Evolutionary conservation across 2,113 vertebrate genomes (phyloP), one percentile per base, ranked within the genome.

Genomic region (Nesoenas mayeri): DNA sequence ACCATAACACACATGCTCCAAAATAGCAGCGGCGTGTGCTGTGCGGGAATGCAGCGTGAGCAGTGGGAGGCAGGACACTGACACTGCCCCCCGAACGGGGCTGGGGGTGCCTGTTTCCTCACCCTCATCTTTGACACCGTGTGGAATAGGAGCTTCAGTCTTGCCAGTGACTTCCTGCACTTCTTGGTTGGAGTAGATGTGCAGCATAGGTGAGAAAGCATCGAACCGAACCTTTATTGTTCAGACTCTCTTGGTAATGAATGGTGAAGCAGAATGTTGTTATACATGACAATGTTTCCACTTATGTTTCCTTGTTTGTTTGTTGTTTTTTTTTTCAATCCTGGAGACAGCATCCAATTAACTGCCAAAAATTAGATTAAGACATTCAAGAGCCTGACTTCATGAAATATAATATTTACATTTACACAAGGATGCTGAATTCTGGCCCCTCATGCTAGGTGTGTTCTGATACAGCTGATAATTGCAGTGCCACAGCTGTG

Each of bases 1-100:
- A 81, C 83, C 69, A 11, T 47, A 83, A 78, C 82, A 72, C 92
- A 85, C 80, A 28, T 1, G 86, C 88, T 92, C 91, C 69, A 78
- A 91, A 93, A 91, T 92, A 96, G 95, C 93, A 95, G 31, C 83
- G 64, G 79, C 69, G 3, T 87, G 71, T 91, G 81, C 87, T 95
- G 79, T 69, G 70, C 91, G 44, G 91, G 85, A 79, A 65, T 61
- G 75, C 93, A 66, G 91, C 91, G 88, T 60, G 82, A 58, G 6
- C 5, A 28, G 91, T 50, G 75, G 92, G 81, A 89, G 80, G 89
- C 79, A 85, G 88, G 80, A 71, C 25, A 1, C 25, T 32, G 50
- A 36, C 66, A 67, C n/a, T 28, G 48, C 31, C 38, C 36, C 19
- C 61, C 25, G 19, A 70, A 29, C 4, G 70, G 67, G 85, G 34